Percentiles rank a stretch among this genome's conserved stretches.
phyloP scores from a whole-genome alignment of 2,888 invertebrate genomes.

The Hedya salicella region DNA sequence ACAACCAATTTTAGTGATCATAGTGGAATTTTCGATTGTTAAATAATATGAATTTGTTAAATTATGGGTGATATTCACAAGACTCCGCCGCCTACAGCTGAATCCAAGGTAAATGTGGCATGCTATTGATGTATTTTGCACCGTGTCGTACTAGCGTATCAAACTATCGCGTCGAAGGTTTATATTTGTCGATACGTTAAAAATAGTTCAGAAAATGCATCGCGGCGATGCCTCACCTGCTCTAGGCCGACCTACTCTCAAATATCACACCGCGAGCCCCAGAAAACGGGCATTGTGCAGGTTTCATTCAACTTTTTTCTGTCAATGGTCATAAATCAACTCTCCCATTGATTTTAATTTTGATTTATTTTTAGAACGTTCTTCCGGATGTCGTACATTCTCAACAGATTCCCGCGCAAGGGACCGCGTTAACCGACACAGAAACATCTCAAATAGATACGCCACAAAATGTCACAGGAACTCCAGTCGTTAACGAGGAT shows the following conservation, averaged over 20 bases:
- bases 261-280: slow-evolving; percentile 28
- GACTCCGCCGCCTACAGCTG: slow-evolving; percentile 62
- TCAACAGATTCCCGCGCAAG: slow-evolving; percentile 75
- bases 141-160: slow-evolving; percentile 46
- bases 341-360: slow-evolving; percentile 64
- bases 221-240: slow-evolving; percentile 59
- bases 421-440: slow-evolving; percentile 59
- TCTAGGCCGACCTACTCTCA: slow-evolving; percentile 47
- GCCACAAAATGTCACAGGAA: slow-evolving; percentile 53
- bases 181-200: slow-evolving; percentile 65
- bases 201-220: slow-evolving; percentile 71
- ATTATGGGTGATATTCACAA: slow-evolving; percentile 80
- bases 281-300: slow-evolving; percentile 25
- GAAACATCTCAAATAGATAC: slow-evolving; percentile 55
- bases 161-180: slow-evolving; percentile 60
- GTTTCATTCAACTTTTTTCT: slow-evolving; percentile 42
- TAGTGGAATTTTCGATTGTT: slow-evolving; percentile 67
- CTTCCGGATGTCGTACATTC: slow-evolving; percentile 84
- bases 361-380: slow-evolving; percentile 83
- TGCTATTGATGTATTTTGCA: slow-evolving; percentile 41
- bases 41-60: slow-evolving; percentile 76
- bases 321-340: slow-evolving; percentile 45
- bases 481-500: slow-evolving; percentile 52
- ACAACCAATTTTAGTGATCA: slow-evolving; percentile 72
- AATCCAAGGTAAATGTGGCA: slow-evolving; percentile 67